A percentile compares a stretch with the other conserved stretches of the same genome.
These are phyloP conservation scores for Nematostella vectensis DNA, from an alignment of 92 coral and sea anemone genomes.

Conservation along the genomic window DNA sequence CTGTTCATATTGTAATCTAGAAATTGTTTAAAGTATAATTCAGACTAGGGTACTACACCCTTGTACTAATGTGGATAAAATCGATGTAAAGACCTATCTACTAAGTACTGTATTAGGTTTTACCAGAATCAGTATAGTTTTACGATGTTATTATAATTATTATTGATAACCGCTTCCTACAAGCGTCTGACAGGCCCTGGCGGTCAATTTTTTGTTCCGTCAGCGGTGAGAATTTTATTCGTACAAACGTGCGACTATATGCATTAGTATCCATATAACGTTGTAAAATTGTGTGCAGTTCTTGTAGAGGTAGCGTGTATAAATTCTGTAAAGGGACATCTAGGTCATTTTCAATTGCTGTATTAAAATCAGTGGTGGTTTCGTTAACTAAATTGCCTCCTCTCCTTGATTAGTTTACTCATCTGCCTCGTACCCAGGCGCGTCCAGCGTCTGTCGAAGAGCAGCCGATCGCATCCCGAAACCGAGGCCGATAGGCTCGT, in stretches of 20 bases:
- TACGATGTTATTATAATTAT: no score
- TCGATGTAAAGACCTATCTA: not conserved
- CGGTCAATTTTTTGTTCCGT: no score
- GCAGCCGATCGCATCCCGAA: no score
- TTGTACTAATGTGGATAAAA: constrained; percentile 14
- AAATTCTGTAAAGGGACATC: constrained; percentile 24
- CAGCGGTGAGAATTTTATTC: no score
- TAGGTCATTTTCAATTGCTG: constrained; percentile 68
- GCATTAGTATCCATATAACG: constrained; percentile 9
- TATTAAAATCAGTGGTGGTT: constrained; percentile 80
- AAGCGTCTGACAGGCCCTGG: no score
- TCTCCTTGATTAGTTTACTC: not conserved
- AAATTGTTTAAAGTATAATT: constrained; percentile 17
- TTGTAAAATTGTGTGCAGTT: constrained; percentile 37
- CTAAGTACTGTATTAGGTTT: constrained; percentile 20
- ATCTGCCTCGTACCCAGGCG: no score
- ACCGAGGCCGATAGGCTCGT: no score
- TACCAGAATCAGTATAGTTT: constrained; percentile 8
- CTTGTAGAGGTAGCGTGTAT: constrained; percentile 19
- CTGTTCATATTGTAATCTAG: constrained; percentile 16
- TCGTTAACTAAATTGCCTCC: no score
- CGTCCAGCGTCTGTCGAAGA: no score
- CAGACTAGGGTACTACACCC: constrained; percentile 1
- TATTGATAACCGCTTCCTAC: no score
- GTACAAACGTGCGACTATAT: no score